Evolutionary conservation across 2,888 invertebrate genomes (phyloP), one percentile per base, ranked within the genome.

Genomic region (Ophion ellenae): DNA sequence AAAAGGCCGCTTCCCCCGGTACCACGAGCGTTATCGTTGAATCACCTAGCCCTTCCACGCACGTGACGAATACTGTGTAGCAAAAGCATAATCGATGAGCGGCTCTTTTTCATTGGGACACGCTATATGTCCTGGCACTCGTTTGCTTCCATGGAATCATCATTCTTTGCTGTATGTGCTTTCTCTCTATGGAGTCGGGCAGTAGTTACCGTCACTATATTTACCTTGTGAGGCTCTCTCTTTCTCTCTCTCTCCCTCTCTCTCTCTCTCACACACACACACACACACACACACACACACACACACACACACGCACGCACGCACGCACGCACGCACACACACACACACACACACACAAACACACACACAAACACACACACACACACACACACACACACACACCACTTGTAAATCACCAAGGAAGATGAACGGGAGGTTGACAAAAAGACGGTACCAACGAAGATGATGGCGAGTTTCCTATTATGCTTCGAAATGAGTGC

Each of bases 141-240:
- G 61, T 61, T 61, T 4, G 20, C 20, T 53, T 53, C 17, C 53
- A 53, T 53, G 53, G 53, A 53, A 53, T 53, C 53, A 53, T 53
- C 17, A 17, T 53, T 53, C 53, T 2, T 32, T 36, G 11, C 40
- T 20, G 40, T 20, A 20, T 64, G 64, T 64, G 17, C 32, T 28
- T 32, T 14, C 11, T 0, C 32, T 10, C 24, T 14, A 11, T 32
- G 64, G 11, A 64, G 32, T 17, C 64, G 36, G n/a, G 14, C 14
- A n/a, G 28, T 61, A 9, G 61, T 61, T 61, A 61, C 45, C 40
- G 24, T 20, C 24, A 45, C 40, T 63, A 14, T 74, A 40, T 74
- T 74, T 74, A 63, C 47, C 74, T 63, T 63, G 40, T 74, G 24
- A 24, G 74, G 63, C 2, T 32, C 17, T 53, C 17, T 53, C 53